phyloP scores from a whole-genome alignment of 2,797 vertebrate genomes.

The Gila robusta region DNA sequence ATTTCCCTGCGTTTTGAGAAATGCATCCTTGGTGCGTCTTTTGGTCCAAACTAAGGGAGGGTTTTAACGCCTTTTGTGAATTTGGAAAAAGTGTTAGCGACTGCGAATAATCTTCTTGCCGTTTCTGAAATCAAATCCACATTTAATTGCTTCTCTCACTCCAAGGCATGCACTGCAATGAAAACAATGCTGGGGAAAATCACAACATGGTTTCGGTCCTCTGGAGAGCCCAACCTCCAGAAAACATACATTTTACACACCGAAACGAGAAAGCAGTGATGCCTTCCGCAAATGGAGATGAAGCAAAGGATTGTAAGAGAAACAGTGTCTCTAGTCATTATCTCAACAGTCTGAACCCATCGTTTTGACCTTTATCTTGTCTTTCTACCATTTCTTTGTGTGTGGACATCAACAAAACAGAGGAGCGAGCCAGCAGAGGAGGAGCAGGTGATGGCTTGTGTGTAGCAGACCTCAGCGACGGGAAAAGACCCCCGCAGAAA shows the following conservation, averaged over 20 bases:
- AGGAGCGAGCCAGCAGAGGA: background rate
- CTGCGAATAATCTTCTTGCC: background rate
- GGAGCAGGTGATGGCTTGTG: conserved; percentile 10
- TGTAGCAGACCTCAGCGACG: conserved; percentile 24
- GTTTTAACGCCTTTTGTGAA: conserved; percentile 13
- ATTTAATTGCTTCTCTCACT: conserved; percentile 44
- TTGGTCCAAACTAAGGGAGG: conserved; percentile 8
- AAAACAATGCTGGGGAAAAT: conserved; percentile 28
- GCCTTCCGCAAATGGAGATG: conserved; percentile 12
- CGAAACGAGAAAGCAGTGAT: conserved; percentile 23
- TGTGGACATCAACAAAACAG: conserved; percentile 33
- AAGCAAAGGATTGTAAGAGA: conserved; percentile 10
- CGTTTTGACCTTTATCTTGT: conserved; percentile 2
- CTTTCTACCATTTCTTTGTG: conserved; percentile 3
- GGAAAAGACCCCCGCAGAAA: conserved; percentile 23
- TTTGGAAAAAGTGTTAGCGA: conserved; percentile 14
- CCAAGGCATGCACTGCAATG: conserved; percentile 8
- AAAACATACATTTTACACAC: conserved; percentile 44
- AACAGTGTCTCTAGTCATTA: conserved; percentile 6
- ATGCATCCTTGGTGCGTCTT: background rate
- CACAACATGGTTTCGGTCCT: conserved; percentile 23
- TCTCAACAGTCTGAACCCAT: background rate
- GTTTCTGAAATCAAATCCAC: conserved; percentile 38
- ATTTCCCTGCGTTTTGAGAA: conserved; percentile 23
- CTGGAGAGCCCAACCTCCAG: conserved; percentile 70